These are phyloP conservation scores for Ploceus nigricollis DNA, from an alignment of 2,113 vertebrate species.

Conservation along the genomic window DNA sequence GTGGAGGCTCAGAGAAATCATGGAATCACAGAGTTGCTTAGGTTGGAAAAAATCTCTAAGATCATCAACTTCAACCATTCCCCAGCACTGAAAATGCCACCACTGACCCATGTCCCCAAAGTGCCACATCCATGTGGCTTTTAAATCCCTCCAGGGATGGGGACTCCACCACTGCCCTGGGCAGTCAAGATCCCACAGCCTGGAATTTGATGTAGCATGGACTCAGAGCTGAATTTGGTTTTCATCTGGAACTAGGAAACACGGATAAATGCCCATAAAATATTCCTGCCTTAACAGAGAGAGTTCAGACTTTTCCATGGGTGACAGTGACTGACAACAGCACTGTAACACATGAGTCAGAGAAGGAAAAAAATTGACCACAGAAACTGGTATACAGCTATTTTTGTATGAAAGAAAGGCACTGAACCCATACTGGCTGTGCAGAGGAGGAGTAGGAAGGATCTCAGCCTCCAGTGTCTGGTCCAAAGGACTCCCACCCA, in stretches of 20 bases:
- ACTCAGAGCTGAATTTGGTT: background rate
- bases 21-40: background rate
- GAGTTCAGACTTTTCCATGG: background rate
- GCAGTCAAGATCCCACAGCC: background rate
- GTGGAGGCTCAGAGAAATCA: background rate
- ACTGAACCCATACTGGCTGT: background rate
- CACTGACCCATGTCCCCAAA: rapidly evolving
- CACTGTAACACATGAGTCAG: background rate
- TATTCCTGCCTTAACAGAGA: background rate
- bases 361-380: background rate
- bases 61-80: background rate
- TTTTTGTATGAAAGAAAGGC: background rate
- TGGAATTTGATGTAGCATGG: background rate
- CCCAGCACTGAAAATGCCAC: background rate
- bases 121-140: background rate
- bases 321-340: background rate
- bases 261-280: background rate
- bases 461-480: background rate
- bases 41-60: background rate
- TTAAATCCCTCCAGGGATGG: background rate
- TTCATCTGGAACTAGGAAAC: background rate
- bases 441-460: background rate
- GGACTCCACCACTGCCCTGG: background rate
- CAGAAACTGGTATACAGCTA: background rate
- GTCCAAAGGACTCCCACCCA: background rate